Conservation (phyloP, 2,888 invertebrate genomes). For the Caenorhabditis panamensis region DNA sequence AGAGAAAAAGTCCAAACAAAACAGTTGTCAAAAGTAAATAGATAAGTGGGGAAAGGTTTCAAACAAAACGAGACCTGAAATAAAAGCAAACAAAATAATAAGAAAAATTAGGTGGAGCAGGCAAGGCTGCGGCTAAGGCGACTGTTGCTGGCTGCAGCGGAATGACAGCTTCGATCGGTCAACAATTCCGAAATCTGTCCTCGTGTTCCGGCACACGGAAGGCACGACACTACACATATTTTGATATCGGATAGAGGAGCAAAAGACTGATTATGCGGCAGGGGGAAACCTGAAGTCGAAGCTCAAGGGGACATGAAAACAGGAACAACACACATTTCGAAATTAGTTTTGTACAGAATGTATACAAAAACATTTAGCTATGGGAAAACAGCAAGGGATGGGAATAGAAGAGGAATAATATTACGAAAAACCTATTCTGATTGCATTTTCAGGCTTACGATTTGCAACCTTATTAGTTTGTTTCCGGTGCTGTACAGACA, state of each 20-base stretch:
- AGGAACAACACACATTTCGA: too few species aligned
- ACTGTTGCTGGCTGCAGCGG: slow-evolving; percentile 12
- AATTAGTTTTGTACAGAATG: too few species aligned
- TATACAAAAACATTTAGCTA: not conserved
- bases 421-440: too few species aligned
- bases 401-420: too few species aligned
- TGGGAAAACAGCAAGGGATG: too few species aligned
- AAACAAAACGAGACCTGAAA: slow-evolving; percentile 56
- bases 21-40: slow-evolving; percentile 50
- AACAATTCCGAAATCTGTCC: slow-evolving; percentile 60
- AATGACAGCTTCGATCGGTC: slow-evolving; percentile 60
- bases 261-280: slow-evolving; percentile 55
- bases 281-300: slow-evolving; percentile 17
- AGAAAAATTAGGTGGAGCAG: slow-evolving; percentile 45
- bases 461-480: too few species aligned
- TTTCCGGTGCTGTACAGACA: too few species aligned
- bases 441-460: too few species aligned
- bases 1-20: slow-evolving; percentile 36
- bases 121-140: slow-evolving; percentile 37
- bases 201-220: slow-evolving; percentile 56
- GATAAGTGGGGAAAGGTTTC: slow-evolving; percentile 20
- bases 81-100: slow-evolving; percentile 56
- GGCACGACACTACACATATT: slow-evolving; percentile 54
- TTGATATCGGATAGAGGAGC: slow-evolving; percentile 57
- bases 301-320: slow-evolving; percentile 14